These are phyloP conservation scores for Pelodytes ibericus DNA, from an alignment of 2,797 vertebrate genomes.

Conservation along the genomic window DNA sequence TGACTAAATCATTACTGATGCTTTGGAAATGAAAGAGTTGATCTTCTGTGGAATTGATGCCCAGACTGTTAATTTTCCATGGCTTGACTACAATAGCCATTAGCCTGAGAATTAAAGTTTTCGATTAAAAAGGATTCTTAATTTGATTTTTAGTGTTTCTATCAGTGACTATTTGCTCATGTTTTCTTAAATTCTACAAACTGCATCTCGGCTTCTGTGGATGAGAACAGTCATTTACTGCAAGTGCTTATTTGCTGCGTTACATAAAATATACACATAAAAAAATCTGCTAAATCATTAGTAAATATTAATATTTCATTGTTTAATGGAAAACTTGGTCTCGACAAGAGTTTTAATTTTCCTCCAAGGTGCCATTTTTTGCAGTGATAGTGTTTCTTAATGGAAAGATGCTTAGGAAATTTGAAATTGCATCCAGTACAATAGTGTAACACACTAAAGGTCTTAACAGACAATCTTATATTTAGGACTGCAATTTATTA, in stretches of 20 bases:
- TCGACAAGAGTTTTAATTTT: slow-evolving; percentile 38
- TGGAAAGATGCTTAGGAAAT: neutral
- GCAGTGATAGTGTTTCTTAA: neutral
- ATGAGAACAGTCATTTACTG: slow-evolving; percentile 37
- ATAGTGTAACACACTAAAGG: too few species aligned
- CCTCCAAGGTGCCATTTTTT: slow-evolving; percentile 26
- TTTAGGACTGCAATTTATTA: too few species aligned
- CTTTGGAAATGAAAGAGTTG: neutral
- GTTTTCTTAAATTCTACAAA: slow-evolving; percentile 29
- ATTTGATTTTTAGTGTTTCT: slow-evolving; percentile 32
- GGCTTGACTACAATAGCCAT: slow-evolving; percentile 6
- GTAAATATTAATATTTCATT: slow-evolving; percentile 47
- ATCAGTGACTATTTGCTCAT: neutral
- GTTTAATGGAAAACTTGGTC: slow-evolving; percentile 25
- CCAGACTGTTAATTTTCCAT: neutral
- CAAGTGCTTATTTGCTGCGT: slow-evolving; percentile 29
- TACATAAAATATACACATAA: slow-evolving; percentile 37
- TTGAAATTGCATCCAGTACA: neutral
- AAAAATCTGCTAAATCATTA: slow-evolving; percentile 39
- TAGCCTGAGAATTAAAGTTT: slow-evolving; percentile 8
- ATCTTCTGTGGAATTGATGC: neutral
- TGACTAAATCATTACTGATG: slow-evolving; percentile 6
- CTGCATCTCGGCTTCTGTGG: slow-evolving; percentile 11
- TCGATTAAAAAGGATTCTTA: slow-evolving; percentile 20
- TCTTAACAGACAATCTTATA: too few species aligned